A percentile compares a stretch with the other conserved stretches of the same genome.
Conservation (phyloP, 2,113 vertebrate species). For the Eudyptes chrysolophus region DNA sequence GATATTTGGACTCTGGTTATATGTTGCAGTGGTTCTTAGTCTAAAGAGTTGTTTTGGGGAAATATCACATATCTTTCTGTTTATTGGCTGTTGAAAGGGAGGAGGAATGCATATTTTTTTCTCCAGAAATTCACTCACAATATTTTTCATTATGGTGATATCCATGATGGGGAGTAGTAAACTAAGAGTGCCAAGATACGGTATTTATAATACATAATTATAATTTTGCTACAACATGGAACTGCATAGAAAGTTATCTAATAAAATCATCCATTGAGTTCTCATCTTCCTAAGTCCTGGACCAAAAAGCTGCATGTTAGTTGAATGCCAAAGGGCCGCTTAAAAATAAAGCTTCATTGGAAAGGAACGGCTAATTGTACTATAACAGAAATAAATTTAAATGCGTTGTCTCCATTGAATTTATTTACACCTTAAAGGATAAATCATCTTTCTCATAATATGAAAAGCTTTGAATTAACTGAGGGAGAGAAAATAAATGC, state of each 20-base stretch:
- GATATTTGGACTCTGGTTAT: neutral
- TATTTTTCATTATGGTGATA: neutral
- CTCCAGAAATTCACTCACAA: neutral
- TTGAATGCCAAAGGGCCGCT: neutral
- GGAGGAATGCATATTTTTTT: neutral
- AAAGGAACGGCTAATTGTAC: neutral
- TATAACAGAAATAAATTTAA: neutral
- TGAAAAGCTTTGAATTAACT: slow-evolving; percentile 29
- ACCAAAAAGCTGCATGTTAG: neutral
- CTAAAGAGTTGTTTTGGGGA: neutral
- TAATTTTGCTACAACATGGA: neutral
- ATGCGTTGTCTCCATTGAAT: neutral
- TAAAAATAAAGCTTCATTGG: neutral
- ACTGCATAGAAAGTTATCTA: neutral
- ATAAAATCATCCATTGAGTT: neutral
- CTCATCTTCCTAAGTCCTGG: neutral
- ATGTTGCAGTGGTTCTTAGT: neutral
- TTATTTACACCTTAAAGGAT: neutral
- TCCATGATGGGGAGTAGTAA: neutral
- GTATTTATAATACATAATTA: neutral
- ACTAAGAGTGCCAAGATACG: neutral
- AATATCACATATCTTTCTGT: neutral
- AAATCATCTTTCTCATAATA: slow-evolving; percentile 24
- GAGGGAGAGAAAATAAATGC: slow-evolving; percentile 47
- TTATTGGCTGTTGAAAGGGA: neutral